Conservation (phyloP, 2,113 vertebrate species). For the Spea multiplicata region DNA sequence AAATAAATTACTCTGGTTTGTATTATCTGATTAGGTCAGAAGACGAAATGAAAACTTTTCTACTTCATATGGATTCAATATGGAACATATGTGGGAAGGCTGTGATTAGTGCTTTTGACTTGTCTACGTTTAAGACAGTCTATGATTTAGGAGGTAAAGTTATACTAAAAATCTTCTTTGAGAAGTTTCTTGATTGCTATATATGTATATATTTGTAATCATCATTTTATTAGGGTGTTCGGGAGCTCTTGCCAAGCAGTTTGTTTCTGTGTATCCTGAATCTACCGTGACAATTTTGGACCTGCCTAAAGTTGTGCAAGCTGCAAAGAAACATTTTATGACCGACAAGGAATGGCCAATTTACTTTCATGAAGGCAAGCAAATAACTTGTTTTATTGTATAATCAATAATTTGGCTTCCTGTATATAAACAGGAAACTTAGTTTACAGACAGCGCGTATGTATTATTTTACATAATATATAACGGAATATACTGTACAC, state of each 20-base stretch:
- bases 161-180: not conserved
- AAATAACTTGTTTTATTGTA: too few species aligned
- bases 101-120: constrained; percentile 71
- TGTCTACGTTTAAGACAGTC: constrained; percentile 69
- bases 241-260: constrained; percentile 78
- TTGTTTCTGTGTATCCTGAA: constrained; percentile 70
- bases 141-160: constrained; percentile 73
- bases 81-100: constrained; percentile 77
- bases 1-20: not conserved
- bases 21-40: constrained; percentile 62
- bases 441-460: too few species aligned
- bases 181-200: not conserved
- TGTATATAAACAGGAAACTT: too few species aligned
- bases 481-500: too few species aligned
- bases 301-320: constrained; percentile 70
- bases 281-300: constrained; percentile 79
- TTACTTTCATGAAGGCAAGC: constrained; percentile 71
- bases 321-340: constrained; percentile 68
- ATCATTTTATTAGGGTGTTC: constrained; percentile 70
- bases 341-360: constrained; percentile 58
- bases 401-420: too few species aligned
- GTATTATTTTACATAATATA: too few species aligned
- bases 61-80: constrained; percentile 77
- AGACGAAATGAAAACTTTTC: constrained; percentile 74
- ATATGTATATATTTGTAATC: constrained; percentile 1